phyloP scores from a whole-genome alignment of 2,797 vertebrate genomes.

The Rhinophrynus dorsalis region DNA sequence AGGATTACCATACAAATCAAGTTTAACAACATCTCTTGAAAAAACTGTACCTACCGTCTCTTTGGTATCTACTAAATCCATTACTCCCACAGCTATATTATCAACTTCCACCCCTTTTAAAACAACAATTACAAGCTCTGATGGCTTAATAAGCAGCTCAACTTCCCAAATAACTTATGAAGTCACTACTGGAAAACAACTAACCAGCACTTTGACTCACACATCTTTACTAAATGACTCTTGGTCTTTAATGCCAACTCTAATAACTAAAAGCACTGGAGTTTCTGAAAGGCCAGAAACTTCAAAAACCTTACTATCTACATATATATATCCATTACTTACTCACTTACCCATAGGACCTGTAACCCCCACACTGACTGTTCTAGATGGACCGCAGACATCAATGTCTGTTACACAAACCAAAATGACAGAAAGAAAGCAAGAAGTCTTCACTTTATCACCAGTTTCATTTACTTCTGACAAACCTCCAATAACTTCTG shows the following conservation, averaged over 20 bases:
- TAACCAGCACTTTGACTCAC: conserved; percentile 18
- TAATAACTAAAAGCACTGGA: not conserved
- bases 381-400: conserved; percentile 18
- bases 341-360: conserved; percentile 8
- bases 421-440: conserved; percentile 9
- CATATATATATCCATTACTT: conserved; percentile 26
- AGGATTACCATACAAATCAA: conserved; percentile 14
- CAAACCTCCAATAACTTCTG: conserved; percentile 6
- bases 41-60: not conserved
- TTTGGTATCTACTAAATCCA: not conserved
- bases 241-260: conserved; percentile 24
- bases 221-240: conserved; percentile 35
- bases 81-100: conserved; percentile 12
- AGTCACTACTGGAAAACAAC: conserved; percentile 33
- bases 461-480: conserved; percentile 32
- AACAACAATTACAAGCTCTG: conserved; percentile 28
- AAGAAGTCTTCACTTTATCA: conserved; percentile 18
- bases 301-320: not conserved
- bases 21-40: not conserved
- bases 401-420: conserved; percentile 32
- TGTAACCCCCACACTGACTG: conserved; percentile 18
- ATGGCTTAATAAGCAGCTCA: conserved; percentile 26
- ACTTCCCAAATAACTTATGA: conserved; percentile 23
- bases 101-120: conserved; percentile 17
- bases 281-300: conserved; percentile 13